phyloP scores from a whole-genome alignment of 2,888 invertebrate genomes.

The Apamea crenata region DNA sequence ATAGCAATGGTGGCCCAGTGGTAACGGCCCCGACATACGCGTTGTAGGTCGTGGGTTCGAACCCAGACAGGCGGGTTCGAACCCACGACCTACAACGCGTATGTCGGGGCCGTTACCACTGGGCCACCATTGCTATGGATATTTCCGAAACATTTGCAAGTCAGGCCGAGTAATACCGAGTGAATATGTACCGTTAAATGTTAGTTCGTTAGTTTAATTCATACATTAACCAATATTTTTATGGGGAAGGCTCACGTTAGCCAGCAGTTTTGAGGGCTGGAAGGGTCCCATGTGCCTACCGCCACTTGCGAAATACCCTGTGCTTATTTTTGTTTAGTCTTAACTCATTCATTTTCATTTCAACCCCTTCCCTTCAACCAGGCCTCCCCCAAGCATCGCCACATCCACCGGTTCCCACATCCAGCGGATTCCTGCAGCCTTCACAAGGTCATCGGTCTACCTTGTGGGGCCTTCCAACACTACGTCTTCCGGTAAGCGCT shows the following conservation, averaged over 20 bases:
- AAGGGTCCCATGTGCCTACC: neutral
- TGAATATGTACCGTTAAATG: neutral
- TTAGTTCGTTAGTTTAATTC: neutral
- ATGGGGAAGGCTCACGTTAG: neutral
- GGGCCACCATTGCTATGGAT: too few species aligned
- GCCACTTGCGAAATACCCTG: neutral
- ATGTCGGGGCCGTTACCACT: too few species aligned
- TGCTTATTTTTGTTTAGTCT: neutral
- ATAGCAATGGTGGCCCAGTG: too few species aligned
- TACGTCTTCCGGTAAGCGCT: too few species aligned
- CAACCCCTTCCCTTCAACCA: too few species aligned
- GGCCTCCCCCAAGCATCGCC: too few species aligned
- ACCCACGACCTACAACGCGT: too few species aligned
- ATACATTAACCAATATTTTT: neutral
- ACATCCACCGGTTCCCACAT: neutral
- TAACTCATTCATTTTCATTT: too few species aligned
- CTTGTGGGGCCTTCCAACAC: neutral
- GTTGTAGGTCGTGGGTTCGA: too few species aligned
- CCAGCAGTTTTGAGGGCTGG: neutral
- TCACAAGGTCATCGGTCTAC: neutral
- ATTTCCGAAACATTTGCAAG: neutral
- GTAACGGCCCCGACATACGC: too few species aligned
- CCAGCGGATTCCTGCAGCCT: neutral
- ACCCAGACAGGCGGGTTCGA: too few species aligned
- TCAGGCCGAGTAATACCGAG: neutral